These are phyloP conservation scores for Pseudorasbora parva DNA, from an alignment of 2,113 vertebrate species.

Conservation along the genomic window DNA sequence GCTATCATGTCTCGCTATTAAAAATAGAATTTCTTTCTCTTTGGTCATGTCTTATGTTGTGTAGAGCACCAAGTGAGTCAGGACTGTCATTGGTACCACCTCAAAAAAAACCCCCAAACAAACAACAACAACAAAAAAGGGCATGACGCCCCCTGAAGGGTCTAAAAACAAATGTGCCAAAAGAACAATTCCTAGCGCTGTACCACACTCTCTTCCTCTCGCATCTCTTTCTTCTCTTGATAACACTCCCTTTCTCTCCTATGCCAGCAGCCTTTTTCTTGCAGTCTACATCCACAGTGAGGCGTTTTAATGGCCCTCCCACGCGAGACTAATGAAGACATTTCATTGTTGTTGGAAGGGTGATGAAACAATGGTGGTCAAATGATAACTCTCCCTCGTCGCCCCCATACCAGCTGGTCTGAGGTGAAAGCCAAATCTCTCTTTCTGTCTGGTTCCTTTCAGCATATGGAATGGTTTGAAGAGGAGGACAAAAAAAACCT, in stretches of 20 bases:
- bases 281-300: slow-evolving; percentile 58
- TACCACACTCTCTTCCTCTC: slow-evolving; percentile 62
- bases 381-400: slow-evolving; percentile 67
- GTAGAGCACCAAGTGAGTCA: neutral
- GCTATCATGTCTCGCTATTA: neutral
- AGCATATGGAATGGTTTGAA: slow-evolving; percentile 61
- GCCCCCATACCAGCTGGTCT: slow-evolving; percentile 76
- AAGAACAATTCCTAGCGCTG: slow-evolving; percentile 75
- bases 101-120: slow-evolving; percentile 2
- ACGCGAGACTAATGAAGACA: slow-evolving; percentile 75
- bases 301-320: slow-evolving; percentile 66
- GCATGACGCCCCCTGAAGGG: neutral
- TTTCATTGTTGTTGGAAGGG: slow-evolving; percentile 70
- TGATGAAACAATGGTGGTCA: slow-evolving; percentile 73
- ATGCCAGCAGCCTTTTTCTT: slow-evolving; percentile 43
- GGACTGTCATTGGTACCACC: slow-evolving; percentile 13
- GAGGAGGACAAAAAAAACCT: slow-evolving; percentile 49
- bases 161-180: slow-evolving; percentile 65
- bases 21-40: slow-evolving; percentile 18
- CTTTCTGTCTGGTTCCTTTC: slow-evolving; percentile 10
- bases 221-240: slow-evolving; percentile 6
- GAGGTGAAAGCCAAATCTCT: slow-evolving; percentile 76
- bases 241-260: slow-evolving; percentile 55
- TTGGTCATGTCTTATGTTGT: slow-evolving; percentile 1
- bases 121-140: neutral